Conservation (phyloP, 2,113 vertebrate genomes). For the Tetraodon nigroviridis region DNA sequence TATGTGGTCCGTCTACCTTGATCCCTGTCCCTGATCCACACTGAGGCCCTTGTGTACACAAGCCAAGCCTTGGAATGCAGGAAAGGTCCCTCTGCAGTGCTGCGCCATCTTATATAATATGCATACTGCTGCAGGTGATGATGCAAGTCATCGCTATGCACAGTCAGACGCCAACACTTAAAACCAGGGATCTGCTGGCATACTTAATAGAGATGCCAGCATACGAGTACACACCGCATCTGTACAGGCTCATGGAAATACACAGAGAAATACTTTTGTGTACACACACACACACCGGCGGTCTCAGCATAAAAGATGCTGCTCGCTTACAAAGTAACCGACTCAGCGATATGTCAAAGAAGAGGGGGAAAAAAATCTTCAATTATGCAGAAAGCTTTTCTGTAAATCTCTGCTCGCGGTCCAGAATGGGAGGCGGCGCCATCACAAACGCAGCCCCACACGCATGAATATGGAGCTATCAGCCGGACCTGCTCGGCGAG, state of each 20-base stretch:
- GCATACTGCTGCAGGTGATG: constrained; percentile 51
- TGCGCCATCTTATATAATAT: constrained; percentile 53
- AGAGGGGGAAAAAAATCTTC: constrained; percentile 52
- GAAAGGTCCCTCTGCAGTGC: constrained; percentile 43
- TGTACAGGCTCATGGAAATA: constrained; percentile 16
- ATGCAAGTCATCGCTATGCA: constrained; percentile 57
- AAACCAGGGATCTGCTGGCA: constrained; percentile 33
- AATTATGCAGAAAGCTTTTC: constrained; percentile 77
- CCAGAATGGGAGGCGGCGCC: background rate
- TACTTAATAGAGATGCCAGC: constrained; percentile 29
- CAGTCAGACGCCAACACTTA: constrained; percentile 33
- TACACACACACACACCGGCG: constrained; percentile 14
- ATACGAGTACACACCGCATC: constrained; percentile 2
- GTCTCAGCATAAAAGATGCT: constrained; percentile 40
- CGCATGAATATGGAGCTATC: background rate
- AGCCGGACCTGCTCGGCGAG: too few relatives aligned
- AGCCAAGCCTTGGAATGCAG: constrained; percentile 26
- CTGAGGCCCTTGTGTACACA: constrained; percentile 6
- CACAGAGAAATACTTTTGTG: constrained; percentile 3
- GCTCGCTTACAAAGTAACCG: constrained; percentile 55
- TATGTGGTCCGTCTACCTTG: constrained; percentile 34
- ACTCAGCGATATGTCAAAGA: constrained; percentile 67
- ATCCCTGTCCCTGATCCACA: constrained; percentile 24
- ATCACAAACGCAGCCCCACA: constrained; percentile 5
- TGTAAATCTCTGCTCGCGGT: constrained; percentile 68